phyloP scores from a whole-genome alignment of 2,113 vertebrate genomes.

The Clarias batrachus region DNA sequence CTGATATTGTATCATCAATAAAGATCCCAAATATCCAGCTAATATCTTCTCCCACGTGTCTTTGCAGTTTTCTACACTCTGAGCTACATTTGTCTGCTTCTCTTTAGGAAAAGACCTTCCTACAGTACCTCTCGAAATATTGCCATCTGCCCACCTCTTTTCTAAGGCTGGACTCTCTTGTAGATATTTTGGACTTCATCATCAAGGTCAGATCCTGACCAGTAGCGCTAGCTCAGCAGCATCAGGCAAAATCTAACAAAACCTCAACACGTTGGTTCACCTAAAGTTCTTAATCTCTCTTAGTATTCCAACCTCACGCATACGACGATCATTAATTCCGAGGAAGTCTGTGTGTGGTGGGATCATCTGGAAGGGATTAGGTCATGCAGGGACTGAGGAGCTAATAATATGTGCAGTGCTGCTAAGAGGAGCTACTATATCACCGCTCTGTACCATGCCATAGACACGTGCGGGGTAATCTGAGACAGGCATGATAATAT shows the following conservation, averaged over 20 bases:
- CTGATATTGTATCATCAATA: neutral
- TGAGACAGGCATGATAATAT: neutral
- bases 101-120: constrained; percentile 5
- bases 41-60: neutral
- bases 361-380: constrained; percentile 66
- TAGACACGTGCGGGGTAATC: neutral
- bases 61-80: constrained; percentile 6
- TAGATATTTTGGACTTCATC: neutral
- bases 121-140: neutral
- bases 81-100: constrained; percentile 28
- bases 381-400: neutral
- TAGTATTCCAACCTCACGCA: constrained; percentile 45
- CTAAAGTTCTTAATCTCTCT: neutral
- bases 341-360: constrained; percentile 40
- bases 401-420: constrained; percentile 56
- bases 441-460: constrained; percentile 44
- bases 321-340: constrained; percentile 60
- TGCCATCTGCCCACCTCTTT: neutral
- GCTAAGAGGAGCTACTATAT: constrained; percentile 61
- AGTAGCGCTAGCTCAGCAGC: neutral
- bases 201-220: neutral
- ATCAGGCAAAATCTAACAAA: neutral
- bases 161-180: constrained; percentile 7
- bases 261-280: constrained; percentile 38
- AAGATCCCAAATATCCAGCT: neutral